Evolutionary conservation across 2,113 vertebrate species (phyloP), one percentile per base, ranked within the genome.

Genomic region (Stictonetta naevosa): DNA sequence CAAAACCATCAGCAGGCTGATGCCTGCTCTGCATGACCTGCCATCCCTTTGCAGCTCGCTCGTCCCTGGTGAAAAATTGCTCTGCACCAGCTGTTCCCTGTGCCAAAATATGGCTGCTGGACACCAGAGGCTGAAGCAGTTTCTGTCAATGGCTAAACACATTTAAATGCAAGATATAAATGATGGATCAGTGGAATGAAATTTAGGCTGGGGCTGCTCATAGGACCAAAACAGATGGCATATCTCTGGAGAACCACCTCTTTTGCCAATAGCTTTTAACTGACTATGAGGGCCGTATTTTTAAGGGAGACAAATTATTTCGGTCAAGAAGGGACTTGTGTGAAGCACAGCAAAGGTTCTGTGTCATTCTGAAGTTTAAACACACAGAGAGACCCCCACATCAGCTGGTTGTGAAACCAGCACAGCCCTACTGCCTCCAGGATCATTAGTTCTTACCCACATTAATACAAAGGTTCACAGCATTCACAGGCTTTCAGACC

Each of bases 401-500:
- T 88, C 56, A 48, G 59, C 5, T 96, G 68, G 75, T 46, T 63
- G 59, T 67, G 88, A 74, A 76, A 81, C 44, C 0, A 0, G 34
- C n/a, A 74, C 42, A 78, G 25, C 21, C 73, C 38, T 38, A 20
- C 80, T 42, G 77, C 83, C 64, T 95, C 68, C 83, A 78, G 38
- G n/a, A 81, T 81, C 15, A 19, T 93, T 83, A 84, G 46, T 31
- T 38, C 38, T 95, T 93, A 95, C 56, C 83, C 83, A 58, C 26
- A 67, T 56, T 56, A 92, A 95, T 56, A 78, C 25, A 55, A 74
- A 84, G 11, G 13, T 72, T 92, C 83, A 86, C 83, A 86, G 52
- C 46, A 60, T 48, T 48, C 31, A 46, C 13, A 28, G 77, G 86
- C 86, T 94, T 93, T 93, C 64, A 75, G 91, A 92, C 94, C 96